phyloP scores from a whole-genome alignment of 1,140 invertebrate genomes.

The Antheraea pernyi region DNA sequence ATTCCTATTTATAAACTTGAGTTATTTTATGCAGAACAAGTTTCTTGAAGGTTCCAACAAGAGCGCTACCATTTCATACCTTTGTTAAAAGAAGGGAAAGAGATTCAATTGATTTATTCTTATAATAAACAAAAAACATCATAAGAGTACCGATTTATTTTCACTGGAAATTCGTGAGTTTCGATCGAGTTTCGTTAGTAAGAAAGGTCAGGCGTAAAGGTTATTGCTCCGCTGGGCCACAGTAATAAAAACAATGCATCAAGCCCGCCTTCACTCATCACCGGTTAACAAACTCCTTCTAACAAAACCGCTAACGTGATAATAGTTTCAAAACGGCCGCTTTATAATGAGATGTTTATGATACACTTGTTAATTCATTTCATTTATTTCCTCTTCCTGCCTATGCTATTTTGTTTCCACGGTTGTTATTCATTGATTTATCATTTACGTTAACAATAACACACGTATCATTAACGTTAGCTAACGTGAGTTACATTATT shows the following conservation, averaged over 20 bases:
- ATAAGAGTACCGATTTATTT: not conserved
- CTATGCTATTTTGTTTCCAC: not conserved
- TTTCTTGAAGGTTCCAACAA: no score
- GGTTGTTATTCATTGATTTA: no score
- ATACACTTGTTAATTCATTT: not conserved
- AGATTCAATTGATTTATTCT: no score
- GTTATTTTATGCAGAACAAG: no score
- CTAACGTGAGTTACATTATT: no score
- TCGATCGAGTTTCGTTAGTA: slow-evolving; percentile 13
- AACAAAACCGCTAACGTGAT: not conserved
- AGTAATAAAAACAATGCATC: slow-evolving; percentile 5
- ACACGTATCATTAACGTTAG: no score
- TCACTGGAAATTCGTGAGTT: not conserved
- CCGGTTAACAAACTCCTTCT: not conserved
- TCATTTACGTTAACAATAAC: no score
- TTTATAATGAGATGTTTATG: slow-evolving; percentile 2
- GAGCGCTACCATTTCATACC: no score
- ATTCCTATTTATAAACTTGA: no score
- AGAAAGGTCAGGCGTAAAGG: slow-evolving; percentile 11
- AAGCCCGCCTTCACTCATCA: not conserved
- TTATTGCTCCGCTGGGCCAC: slow-evolving; percentile 10
- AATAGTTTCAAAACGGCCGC: not conserved
- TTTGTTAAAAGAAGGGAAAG: no score
- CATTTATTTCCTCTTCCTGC: not conserved
- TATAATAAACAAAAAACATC: no score